Evolutionary conservation across 2,888 invertebrate species (phyloP).

Genomic region (Argyra leucocephala): DNA sequence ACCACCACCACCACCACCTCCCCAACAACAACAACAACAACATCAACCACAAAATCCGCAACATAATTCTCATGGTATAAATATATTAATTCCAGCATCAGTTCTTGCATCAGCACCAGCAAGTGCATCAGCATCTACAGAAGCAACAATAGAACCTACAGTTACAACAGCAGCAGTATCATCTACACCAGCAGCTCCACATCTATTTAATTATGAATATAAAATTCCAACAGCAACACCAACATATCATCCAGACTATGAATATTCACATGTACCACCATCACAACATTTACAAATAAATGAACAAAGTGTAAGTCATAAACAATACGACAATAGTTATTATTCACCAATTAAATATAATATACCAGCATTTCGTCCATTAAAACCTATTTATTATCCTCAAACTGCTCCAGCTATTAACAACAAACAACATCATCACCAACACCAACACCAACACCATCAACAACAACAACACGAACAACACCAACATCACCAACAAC

Average conservation of each 20-base stretch:
- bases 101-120: too few relatives aligned
- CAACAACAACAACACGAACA: too few relatives aligned
- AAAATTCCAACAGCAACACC: neutral
- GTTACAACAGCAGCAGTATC: too few relatives aligned
- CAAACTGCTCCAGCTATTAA: neutral
- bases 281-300: neutral
- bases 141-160: too few relatives aligned
- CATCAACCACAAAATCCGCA: too few relatives aligned
- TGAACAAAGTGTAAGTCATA: neutral
- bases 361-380: neutral
- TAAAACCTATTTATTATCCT: conserved; percentile 6
- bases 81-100: too few relatives aligned
- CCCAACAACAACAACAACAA: too few relatives aligned
- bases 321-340: neutral
- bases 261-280: neutral
- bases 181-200: too few relatives aligned
- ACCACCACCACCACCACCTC: too few relatives aligned
- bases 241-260: neutral
- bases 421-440: neutral
- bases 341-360: neutral
- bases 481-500: too few relatives aligned
- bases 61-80: too few relatives aligned
- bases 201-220: neutral
- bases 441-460: neutral
- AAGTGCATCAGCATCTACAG: too few relatives aligned